Conservation (phyloP, 2,888 invertebrate species). For the Drosophila phalerata region DNA sequence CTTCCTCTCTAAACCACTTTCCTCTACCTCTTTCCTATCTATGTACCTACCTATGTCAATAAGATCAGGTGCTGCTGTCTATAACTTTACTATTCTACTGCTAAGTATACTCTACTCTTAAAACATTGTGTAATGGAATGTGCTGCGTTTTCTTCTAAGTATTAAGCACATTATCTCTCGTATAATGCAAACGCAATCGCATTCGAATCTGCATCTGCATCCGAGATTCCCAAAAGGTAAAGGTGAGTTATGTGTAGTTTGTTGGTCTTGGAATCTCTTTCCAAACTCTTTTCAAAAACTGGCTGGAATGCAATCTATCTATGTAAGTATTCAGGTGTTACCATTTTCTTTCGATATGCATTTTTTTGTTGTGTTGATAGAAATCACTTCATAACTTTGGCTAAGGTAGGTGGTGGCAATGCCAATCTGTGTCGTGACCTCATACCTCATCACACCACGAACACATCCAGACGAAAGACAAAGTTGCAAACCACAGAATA, state of each 20-base stretch:
- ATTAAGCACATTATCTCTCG: conserved; percentile 52
- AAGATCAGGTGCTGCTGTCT: conserved; percentile 52
- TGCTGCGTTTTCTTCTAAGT: conserved; percentile 64
- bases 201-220: conserved; percentile 44
- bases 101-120: conserved; percentile 29
- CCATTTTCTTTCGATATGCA: conserved; percentile 37
- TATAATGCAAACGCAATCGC: conserved; percentile 43
- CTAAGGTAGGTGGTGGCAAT: conserved; percentile 63
- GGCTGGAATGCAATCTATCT: not conserved
- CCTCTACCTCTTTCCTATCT: conserved; percentile 20
- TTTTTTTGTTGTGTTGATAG: conserved; percentile 41
- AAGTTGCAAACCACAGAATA: conserved; percentile 58
- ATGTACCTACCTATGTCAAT: conserved; percentile 26
- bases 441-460: conserved; percentile 40
- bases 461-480: conserved; percentile 42
- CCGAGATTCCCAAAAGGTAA: conserved; percentile 26
- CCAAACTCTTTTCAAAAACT: not conserved
- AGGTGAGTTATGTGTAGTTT: conserved; percentile 52
- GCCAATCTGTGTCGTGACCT: conserved; percentile 45
- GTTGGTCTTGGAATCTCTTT: conserved; percentile 19
- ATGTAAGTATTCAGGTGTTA: conserved; percentile 42
- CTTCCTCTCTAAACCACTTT: conserved; percentile 25
- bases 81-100: conserved; percentile 37
- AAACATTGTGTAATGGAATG: conserved; percentile 65
- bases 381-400: conserved; percentile 31